A percentile compares a stretch with the other conserved stretches of the same genome.
These are phyloP conservation scores for Vultur gryphus DNA, from an alignment of 2,797 vertebrate genomes.

Conservation along the genomic window DNA sequence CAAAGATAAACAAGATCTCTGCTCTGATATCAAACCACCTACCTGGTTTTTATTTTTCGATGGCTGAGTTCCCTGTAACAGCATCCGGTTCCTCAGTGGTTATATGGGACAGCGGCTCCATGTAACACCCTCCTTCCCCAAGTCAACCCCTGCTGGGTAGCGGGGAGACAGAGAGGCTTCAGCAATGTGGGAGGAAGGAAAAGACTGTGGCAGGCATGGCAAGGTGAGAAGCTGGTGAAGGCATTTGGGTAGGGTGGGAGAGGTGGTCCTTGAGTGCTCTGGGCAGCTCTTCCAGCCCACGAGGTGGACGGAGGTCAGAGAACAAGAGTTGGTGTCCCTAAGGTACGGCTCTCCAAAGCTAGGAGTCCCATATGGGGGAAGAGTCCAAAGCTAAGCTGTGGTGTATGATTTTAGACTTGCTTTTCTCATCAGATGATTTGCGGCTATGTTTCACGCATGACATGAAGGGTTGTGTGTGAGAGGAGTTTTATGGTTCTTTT, in stretches of 20 bases:
- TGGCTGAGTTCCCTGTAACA: neutral
- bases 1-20: neutral
- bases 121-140: neutral
- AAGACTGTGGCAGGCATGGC: neutral
- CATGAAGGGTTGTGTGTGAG: neutral
- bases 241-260: neutral
- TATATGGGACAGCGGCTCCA: neutral
- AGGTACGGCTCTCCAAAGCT: rapidly evolving
- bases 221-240: neutral
- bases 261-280: neutral
- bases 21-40: neutral
- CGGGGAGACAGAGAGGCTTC: neutral
- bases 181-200: rapidly evolving
- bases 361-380: rapidly evolving
- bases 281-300: neutral
- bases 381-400: neutral
- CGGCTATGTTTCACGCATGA: rapidly evolving
- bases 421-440: neutral
- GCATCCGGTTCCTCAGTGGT: neutral
- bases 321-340: neutral
- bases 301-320: neutral
- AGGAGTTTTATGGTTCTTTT: neutral
- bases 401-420: neutral
- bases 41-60: neutral
- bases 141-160: rapidly evolving